Base-by-base conservation (phyloP, 2,888 invertebrate genomes). In the Toxonevra muliebris region DNA sequence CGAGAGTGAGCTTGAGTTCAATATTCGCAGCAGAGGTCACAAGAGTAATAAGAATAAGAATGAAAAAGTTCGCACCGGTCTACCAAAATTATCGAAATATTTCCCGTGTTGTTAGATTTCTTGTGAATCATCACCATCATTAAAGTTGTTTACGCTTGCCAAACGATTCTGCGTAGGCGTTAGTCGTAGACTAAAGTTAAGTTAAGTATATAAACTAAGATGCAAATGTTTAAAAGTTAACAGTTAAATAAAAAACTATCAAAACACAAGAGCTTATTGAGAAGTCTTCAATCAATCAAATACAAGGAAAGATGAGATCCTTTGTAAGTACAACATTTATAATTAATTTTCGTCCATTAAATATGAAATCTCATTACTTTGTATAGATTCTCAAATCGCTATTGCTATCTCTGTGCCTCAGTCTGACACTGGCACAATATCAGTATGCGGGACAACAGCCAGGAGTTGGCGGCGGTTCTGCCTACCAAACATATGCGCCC, bases 191-290 rank as follows among this genome's bases (percentile, higher is more conserved):
- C 52, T 54, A 54, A 61, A 45, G 59, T 60, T 30, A 4, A 30
- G 7, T 66, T 71, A 73, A 64, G 69, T 79, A 79, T 79, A 79
- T 61, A 79, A 81, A 77, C 74, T 71, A 72, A 65, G 66, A 17
- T 1, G 0, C 11, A n/a, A 41, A 10, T 17, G 1, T n/a, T 7
- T 13, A 41, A 68, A 54, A n/a, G 41, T 58, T 54, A 67, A 59
- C 53, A 63, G 53, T 67, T 53, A 53, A 45, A 15, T 10, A 1
- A 50, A 12, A 45, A 68, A 59, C 67, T 13, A n/a, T 41, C 8
- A 48, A 13, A 30, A 69, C 71, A 69, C 70, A 77, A 68, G 65
- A 61, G 41, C 10, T 41, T 11, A n/a, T 48, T n/a, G 17, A 50
- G 13, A 13, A 57, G 13, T 17, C 40, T 1, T 15, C 17, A 58